Evolutionary conservation across 1,140 invertebrate species (phyloP), one percentile per base, ranked within the genome.

Genomic region (Pristionchus pacificus): DNA sequence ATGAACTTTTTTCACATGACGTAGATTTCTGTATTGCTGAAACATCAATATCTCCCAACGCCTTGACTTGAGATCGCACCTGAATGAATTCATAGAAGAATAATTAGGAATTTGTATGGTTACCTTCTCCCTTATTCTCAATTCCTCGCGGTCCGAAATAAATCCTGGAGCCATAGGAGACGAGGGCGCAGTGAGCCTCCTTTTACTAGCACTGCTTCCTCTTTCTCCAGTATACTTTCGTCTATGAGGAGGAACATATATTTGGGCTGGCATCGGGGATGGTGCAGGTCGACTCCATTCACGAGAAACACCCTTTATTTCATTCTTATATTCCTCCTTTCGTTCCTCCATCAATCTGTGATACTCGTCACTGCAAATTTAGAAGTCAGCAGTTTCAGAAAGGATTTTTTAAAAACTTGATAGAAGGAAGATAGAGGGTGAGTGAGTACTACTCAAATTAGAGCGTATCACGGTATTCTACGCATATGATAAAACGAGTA

Each of bases 331-430:
- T 25, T 72, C 66, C 13, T 63, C 66, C 19, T 68, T 71, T 15
- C 74, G 62, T 33, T 76, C 70, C 58, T 71, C 71, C 57, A 62
- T 68, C 15, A 76, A 60, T 25, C 72, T 74, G 31, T 76, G 32
- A 59, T 68, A 76, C 33, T 76, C 75, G 29, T 76, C 75, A 2
- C 72, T 74, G 29, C 68, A 74, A 74, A 1, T 15, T 72, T n/a
- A 1, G n/a, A n/a, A n/a, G n/a, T n/a, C n/a, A n/a, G n/a, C n/a
- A n/a, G n/a, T n/a, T n/a, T n/a, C n/a, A n/a, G n/a, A n/a, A n/a
- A n/a, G n/a, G n/a, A n/a, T n/a, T n/a, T n/a, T n/a, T n/a, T n/a
- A n/a, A n/a, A n/a, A n/a, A n/a, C n/a, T n/a, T n/a, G n/a, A n/a
- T n/a, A n/a, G n/a, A n/a, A n/a, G n/a, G n/a, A n/a, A n/a, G n/a